Percentiles rank a stretch among this genome's conserved stretches.
Evolutionary conservation across 2,888 invertebrate species (phyloP).

Genomic region (Hanleya hanleyi): DNA sequence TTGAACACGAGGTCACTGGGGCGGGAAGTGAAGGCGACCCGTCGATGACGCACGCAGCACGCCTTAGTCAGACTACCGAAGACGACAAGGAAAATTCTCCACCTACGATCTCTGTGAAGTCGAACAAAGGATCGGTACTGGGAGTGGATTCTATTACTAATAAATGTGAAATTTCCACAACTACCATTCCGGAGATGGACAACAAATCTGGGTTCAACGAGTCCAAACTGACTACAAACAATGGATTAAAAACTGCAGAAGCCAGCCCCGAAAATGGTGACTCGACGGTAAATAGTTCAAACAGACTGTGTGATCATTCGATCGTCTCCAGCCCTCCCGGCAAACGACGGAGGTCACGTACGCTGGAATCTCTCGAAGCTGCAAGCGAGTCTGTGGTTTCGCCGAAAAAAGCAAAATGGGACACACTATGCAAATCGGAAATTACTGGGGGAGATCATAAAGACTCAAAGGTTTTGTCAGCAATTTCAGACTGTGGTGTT

Average conservation of each 20-base stretch:
- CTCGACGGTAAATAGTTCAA: background rate
- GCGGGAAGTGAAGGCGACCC: background rate
- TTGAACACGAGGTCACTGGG: background rate
- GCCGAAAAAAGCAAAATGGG: background rate
- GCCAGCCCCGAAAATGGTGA: background rate
- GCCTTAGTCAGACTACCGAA: background rate
- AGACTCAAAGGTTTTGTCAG: background rate
- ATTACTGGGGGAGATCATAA: background rate
- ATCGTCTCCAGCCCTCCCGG: background rate
- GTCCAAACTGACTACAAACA: slow-evolving; percentile 2
- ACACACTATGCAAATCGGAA: background rate
- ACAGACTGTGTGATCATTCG: background rate
- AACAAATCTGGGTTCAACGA: background rate
- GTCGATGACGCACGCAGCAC: slow-evolving; percentile 6
- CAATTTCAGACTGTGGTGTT: background rate
- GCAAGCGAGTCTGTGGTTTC: background rate
- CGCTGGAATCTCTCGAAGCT: background rate
- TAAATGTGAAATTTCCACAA: background rate
- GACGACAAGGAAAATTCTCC: slow-evolving; percentile 43
- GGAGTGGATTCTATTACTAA: background rate
- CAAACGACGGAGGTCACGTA: background rate
- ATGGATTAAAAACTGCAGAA: background rate
- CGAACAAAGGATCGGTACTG: background rate
- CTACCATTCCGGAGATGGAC: too few species aligned
- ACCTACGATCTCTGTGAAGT: slow-evolving; percentile 15